Evolutionary conservation across 2,113 vertebrate genomes (phyloP).

Genomic region (Phylloscopus whistleri): DNA sequence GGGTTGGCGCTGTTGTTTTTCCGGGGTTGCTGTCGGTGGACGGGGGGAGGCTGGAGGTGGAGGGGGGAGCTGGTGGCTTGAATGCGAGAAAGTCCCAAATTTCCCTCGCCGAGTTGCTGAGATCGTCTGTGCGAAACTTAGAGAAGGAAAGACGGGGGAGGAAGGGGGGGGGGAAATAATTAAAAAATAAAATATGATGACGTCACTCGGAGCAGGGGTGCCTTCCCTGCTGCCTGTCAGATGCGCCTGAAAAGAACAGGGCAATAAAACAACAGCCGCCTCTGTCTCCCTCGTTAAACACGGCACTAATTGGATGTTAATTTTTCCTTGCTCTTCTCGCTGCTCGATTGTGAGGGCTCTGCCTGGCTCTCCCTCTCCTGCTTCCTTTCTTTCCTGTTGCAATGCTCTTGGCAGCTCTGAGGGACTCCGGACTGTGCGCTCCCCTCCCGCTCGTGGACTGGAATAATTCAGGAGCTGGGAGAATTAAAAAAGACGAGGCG

Average conservation of each 20-base stretch:
- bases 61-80: neutral
- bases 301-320: conserved; percentile 73
- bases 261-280: conserved; percentile 73
- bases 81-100: neutral
- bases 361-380: conserved; percentile 18
- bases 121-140: conserved; percentile 20
- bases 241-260: conserved; percentile 67
- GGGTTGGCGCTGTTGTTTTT: conserved; percentile 13
- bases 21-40: neutral
- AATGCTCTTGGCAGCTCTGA: conserved; percentile 57
- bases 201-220: conserved; percentile 66
- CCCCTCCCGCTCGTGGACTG: conserved; percentile 57
- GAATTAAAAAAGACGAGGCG: conserved; percentile 43
- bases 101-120: neutral
- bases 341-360: conserved; percentile 64
- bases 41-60: neutral
- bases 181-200: conserved; percentile 61
- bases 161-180: neutral
- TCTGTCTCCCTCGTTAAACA: conserved; percentile 73
- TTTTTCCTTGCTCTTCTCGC: conserved; percentile 72
- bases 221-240: conserved; percentile 70
- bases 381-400: conserved; percentile 54
- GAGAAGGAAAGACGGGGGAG: neutral
- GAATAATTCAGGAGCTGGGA: conserved; percentile 67
- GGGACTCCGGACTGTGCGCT: conserved; percentile 43